Base-by-base conservation (phyloP, 2,113 vertebrate genomes). In the Anoplopoma fimbria region DNA sequence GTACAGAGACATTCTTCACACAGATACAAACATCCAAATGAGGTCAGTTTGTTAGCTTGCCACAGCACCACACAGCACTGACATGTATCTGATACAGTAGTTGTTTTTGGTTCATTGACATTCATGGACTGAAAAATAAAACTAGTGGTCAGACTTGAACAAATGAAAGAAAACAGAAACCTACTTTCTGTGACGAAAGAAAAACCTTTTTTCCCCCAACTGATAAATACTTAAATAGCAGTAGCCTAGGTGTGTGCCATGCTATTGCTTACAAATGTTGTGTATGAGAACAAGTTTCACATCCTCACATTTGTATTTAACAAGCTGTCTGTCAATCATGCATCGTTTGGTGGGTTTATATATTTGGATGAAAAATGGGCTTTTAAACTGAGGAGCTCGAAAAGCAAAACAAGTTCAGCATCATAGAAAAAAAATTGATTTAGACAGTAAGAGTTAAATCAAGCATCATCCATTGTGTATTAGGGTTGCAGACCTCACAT, bases 401-500 rank as follows among this genome's bases (percentile, higher is more conserved):
- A 47, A 13, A 61, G 21, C 45, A 49, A 38, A 38, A 75, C 10
- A 79, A n/a, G 53, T 29, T 12, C 19, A 19, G 9, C 42, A 21
- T 47, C 49, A 53, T 0, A 55, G 12, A 33, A 65, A 62, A 40
- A 40, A 27, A 55, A 25, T 27, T 33, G 4, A 31, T 12, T 67
- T 10, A 19, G n/a, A 57, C 36, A 55, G 25, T 25, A 15, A 51
- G 38, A 25, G 9, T 25, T 40, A 45, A n/a, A 25, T 78, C 42
- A 15, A 57, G 21, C 62, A 36, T 40, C 31, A 27, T 42, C 31
- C 73, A 38, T 29, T 23, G 17, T 77, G 63, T 57, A 40, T 45
- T 77, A n/a, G 31, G 31, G n/a, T 15, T 47, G 65, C 17, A 63
- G 77, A 82, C 62, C 42, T 84, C 68, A 77, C 58, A 69, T 60